Base-by-base conservation (phyloP, 1,140 invertebrate species). In the Camponotus pennsylvanicus region DNA sequence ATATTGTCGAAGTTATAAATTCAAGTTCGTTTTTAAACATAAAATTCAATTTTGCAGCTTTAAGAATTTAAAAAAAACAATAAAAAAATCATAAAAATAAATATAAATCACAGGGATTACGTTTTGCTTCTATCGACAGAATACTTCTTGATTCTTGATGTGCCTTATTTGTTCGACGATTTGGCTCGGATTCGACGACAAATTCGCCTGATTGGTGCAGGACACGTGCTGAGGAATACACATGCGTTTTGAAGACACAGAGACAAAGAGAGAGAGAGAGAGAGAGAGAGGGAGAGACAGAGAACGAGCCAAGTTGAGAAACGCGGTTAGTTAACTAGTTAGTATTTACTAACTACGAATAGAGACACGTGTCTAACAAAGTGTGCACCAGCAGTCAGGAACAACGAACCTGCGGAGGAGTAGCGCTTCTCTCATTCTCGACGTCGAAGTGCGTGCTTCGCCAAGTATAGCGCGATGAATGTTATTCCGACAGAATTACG, bases 281-380 rank as follows among this genome's bases (percentile, higher is more conserved):
- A 45, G 40, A 37, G 15, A 66, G 52, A 66, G 42, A 55, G 15
- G n/a, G 21, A 37, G 13, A 57, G 34, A 75, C 40, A 21, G 2
- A 83, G 55, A 75, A 15, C 11, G 86, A 61, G 76, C 77, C 67
- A 88, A 89, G 73, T 86, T 71, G 70, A 21, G 37, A 70, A 70
- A 45, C 63, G 45, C 32, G 79, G 75, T 91, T 87, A 88, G 90
- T 89, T 91, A 77, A 78, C 70, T 91, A 91, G 88, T 91, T 91
- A 82, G 88, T 91, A 91, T 91, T 91, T 89, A 91, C 88, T 86
- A 67, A 61, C 66, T 75, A 57, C 57, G 78, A 79, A 88, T 82
- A 77, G 83, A 88, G 78, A 89, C 84, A 91, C 88, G 69, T 78
- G 57, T 9, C n/a, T 59, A 86, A 79, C 63, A 79, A 79, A 79